phyloP scores from a whole-genome alignment of 2,113 vertebrate species.

The Sinosuthora webbiana region DNA sequence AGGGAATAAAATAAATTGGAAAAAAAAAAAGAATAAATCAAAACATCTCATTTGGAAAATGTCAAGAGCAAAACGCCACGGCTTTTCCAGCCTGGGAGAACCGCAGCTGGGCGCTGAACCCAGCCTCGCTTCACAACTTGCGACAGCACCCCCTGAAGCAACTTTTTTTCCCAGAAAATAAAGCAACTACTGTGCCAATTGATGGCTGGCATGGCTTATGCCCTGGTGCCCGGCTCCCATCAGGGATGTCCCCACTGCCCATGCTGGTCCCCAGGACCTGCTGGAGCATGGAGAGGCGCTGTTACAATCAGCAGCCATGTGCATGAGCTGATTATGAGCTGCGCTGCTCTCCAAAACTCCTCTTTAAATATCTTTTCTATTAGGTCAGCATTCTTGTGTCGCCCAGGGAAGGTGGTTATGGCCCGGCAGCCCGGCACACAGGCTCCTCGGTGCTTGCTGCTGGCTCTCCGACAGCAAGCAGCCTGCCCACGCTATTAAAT shows the following conservation, averaged over 20 bases:
- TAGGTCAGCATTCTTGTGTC: constrained; percentile 59
- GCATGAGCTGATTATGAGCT: neutral
- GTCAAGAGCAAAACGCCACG: neutral
- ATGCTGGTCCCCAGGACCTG: rapidly evolving
- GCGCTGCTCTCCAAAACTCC: constrained; percentile 6
- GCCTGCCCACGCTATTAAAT: constrained; percentile 58
- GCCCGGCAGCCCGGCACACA: constrained; percentile 43
- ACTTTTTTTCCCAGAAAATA: neutral
- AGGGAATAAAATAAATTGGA: constrained; percentile 30
- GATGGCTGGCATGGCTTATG: neutral
- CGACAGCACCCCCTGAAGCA: rapidly evolving
- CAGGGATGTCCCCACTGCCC: neutral
- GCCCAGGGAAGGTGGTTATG: constrained; percentile 53
- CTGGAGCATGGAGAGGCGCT: neutral
- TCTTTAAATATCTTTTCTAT: constrained; percentile 61
- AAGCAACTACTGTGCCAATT: neutral
- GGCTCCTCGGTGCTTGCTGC: constrained; percentile 44
- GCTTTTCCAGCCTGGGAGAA: constrained; percentile 47
- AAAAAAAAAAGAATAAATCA: constrained; percentile 22
- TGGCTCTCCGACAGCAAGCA: constrained; percentile 23
- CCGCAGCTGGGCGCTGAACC: neutral
- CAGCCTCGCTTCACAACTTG: neutral
- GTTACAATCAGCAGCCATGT: neutral
- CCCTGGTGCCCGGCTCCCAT: neutral
- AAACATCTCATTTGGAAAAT: constrained; percentile 66